Conservation (phyloP, 2,797 vertebrate genomes). For the Simalia tracyae region DNA sequence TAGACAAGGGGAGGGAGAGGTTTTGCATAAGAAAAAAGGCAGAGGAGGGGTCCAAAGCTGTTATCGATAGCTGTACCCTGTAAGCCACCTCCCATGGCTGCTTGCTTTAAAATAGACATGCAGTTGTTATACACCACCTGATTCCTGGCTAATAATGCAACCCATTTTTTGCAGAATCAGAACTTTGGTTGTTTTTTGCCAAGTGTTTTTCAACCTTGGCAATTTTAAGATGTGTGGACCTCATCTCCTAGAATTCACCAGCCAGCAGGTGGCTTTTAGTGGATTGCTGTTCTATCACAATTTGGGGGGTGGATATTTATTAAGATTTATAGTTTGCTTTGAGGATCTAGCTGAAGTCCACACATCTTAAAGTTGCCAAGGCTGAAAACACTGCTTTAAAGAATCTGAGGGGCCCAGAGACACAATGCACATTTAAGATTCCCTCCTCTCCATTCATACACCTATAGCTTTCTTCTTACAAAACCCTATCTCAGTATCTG, state of each 20-base stretch:
- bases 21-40: not conserved
- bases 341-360: not conserved
- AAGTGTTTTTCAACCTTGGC: not conserved
- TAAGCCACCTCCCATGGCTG: not conserved
- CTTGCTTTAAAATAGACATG: not conserved
- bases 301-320: not conserved
- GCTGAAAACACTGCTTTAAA: not conserved
- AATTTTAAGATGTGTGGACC: not conserved
- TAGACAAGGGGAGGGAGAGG: not conserved
- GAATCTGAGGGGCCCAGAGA: not conserved
- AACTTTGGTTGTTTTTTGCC: no score
- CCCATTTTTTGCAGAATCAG: not conserved
- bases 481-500: not conserved
- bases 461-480: not conserved
- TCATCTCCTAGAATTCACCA: not conserved
- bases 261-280: not conserved
- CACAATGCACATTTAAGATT: not conserved
- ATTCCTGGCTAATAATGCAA: not conserved
- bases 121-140: not conserved
- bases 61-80: no score
- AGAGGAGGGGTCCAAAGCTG: no score
- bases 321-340: not conserved
- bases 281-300: not conserved
- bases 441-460: not conserved
- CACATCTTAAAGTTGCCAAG: not conserved